Evolutionary conservation across 2,888 invertebrate genomes (phyloP), one percentile per base, ranked within the genome.

Genomic region (Suillia variegata): DNA sequence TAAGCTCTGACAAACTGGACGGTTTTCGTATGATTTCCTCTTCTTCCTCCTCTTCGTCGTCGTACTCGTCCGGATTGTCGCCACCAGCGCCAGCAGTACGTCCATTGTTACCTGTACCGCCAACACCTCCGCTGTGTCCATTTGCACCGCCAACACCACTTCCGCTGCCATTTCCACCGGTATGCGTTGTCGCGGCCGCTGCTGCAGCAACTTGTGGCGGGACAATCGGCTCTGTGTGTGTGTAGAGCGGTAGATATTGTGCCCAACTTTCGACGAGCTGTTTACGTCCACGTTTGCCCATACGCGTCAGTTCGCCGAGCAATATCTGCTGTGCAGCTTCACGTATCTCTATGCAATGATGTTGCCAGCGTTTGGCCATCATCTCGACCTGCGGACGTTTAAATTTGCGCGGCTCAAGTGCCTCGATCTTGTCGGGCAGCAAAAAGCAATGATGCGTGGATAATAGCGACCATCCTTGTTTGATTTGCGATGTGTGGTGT

Each of bases 291-390:
- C 94, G 94, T 61, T 80, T 82, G 26, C 81, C 82, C 80, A 83
- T 83, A 1, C 95, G 86, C 62, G 92, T 89, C 24, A 99, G 84
- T 82, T 99, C 99, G 0, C 98, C 96, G 13, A 98, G 84, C 0
- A 99, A 84, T 26, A 99, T 84, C 10, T 98, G 97, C 77, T 99
- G 99, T 0, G 98, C 94, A 0, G 98, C 98, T 82, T 98, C 97
- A 3, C 99, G 85, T 50, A 96, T 96, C 85, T 99, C 98, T 4
- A 98, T 87, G 80, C 98, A 99, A 71, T 97, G 93, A 83, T 99
- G 98, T 80, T 99, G 98, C 99, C 99, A 99, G 63, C 97, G 86
- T 17, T 97, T 89, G 0, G 98, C 98, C 85, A 99, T 86, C 89
- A 97, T 94, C 83, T 99, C 98, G 3, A 99, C 94, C 82, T 95